Conservation (phyloP, 2,797 vertebrate species). For the Poecilia gillii region DNA sequence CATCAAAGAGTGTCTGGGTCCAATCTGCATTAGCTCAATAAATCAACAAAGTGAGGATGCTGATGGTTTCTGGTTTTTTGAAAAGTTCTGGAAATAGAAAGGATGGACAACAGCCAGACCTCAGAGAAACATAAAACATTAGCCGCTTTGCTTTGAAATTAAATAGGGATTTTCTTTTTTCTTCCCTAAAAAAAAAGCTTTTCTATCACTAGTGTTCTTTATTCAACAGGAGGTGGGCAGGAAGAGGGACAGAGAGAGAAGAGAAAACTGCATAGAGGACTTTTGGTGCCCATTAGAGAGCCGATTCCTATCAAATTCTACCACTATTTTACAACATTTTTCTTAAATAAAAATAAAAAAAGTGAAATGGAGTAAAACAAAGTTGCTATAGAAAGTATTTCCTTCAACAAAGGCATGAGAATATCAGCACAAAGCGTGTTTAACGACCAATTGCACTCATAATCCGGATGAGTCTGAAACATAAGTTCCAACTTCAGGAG, state of each 20-base stretch:
- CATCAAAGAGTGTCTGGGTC: background rate
- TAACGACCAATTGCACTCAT: background rate
- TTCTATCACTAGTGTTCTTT: background rate
- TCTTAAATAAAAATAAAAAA: too few relatives aligned
- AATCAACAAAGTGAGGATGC: background rate
- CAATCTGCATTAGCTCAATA: slow-evolving; percentile 7
- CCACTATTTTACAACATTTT: background rate
- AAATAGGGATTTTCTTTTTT: background rate
- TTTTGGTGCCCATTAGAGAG: background rate
- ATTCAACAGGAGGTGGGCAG: too few relatives aligned
- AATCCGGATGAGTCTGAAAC: background rate
- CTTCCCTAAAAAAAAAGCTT: background rate
- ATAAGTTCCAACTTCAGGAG: background rate
- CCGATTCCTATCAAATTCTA: background rate
- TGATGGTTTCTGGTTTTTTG: background rate
- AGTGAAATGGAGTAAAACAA: background rate
- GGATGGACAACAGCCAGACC: background rate
- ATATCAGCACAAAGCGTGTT: background rate
- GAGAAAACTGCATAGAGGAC: too few relatives aligned
- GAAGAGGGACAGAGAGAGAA: too few relatives aligned
- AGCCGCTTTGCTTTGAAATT: background rate
- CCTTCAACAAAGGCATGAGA: background rate
- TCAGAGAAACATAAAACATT: background rate
- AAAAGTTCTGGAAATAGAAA: background rate
- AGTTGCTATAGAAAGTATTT: background rate